Conservation (phyloP, 2,113 vertebrate species). For the Chloroceryle aenea region DNA sequence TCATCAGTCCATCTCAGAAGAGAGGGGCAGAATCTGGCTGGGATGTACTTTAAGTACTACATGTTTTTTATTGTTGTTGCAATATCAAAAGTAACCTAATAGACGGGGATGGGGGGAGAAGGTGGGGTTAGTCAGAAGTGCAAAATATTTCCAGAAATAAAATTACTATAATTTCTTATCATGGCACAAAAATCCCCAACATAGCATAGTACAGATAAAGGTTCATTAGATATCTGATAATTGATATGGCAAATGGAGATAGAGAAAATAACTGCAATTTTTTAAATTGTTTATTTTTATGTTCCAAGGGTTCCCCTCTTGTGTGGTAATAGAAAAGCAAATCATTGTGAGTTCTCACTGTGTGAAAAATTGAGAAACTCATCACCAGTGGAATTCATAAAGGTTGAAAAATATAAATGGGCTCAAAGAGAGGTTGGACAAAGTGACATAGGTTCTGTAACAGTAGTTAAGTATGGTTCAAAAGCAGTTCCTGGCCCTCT, state of each 20-base stretch:
- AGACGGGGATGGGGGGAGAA: background rate
- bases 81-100: background rate
- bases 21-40: background rate
- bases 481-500: background rate
- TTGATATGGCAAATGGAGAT: background rate
- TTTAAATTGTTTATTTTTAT: background rate
- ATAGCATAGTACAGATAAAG: background rate
- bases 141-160: background rate
- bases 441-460: background rate
- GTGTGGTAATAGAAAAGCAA: background rate
- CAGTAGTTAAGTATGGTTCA: background rate
- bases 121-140: background rate
- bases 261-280: background rate
- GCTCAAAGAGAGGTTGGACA: background rate
- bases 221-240: fast-evolving
- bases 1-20: background rate
- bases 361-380: background rate
- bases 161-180: background rate
- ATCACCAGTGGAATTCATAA: background rate
- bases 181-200: background rate
- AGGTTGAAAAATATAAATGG: background rate
- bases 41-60: background rate
- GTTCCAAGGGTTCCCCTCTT: background rate
- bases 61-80: background rate
- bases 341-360: background rate